These are phyloP conservation scores for Cetonia aurata DNA, from an alignment of 2,888 invertebrate genomes.

Conservation along the genomic window DNA sequence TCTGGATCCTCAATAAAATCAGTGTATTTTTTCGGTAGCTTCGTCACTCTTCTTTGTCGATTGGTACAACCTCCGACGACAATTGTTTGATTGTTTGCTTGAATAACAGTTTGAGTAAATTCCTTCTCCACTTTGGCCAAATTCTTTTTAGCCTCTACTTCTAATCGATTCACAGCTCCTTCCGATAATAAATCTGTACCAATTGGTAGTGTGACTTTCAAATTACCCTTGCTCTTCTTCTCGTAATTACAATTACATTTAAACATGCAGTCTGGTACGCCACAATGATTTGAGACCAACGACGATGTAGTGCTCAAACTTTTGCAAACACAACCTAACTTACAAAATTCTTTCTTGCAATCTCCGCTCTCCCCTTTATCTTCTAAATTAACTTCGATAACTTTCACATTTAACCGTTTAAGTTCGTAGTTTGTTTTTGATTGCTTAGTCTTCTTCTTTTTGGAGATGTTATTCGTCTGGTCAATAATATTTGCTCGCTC, in stretches of 20 bases:
- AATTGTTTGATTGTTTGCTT: constrained; percentile 75
- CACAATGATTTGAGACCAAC: constrained; percentile 71
- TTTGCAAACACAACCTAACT: constrained; percentile 76
- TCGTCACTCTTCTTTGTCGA: constrained; percentile 71
- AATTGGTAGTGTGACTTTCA: constrained; percentile 56
- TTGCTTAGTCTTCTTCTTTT: constrained; percentile 41
- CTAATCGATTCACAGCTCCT: constrained; percentile 63
- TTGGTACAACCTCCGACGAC: constrained; percentile 70
- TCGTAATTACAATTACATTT: constrained; percentile 67
- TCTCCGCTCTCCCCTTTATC: constrained; percentile 56
- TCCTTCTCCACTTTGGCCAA: constrained; percentile 79
- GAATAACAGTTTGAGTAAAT: constrained; percentile 79
- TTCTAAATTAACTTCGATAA: constrained; percentile 69
- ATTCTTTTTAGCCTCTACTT: constrained; percentile 69
- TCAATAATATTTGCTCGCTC: constrained; percentile 32
- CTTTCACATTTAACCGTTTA: constrained; percentile 75
- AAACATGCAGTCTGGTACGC: constrained; percentile 73
- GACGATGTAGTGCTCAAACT: constrained; percentile 68
- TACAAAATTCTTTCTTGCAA: constrained; percentile 72
- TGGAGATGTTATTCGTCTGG: constrained; percentile 12
- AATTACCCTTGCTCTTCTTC: constrained; percentile 49
- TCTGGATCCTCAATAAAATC: constrained; percentile 67
- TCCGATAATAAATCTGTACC: constrained; percentile 60
- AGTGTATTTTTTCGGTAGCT: constrained; percentile 73
- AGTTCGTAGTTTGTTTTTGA: constrained; percentile 67